These are phyloP conservation scores for Sus cebifrons DNA, from an alignment of 2,797 vertebrate genomes.

Conservation along the genomic window DNA sequence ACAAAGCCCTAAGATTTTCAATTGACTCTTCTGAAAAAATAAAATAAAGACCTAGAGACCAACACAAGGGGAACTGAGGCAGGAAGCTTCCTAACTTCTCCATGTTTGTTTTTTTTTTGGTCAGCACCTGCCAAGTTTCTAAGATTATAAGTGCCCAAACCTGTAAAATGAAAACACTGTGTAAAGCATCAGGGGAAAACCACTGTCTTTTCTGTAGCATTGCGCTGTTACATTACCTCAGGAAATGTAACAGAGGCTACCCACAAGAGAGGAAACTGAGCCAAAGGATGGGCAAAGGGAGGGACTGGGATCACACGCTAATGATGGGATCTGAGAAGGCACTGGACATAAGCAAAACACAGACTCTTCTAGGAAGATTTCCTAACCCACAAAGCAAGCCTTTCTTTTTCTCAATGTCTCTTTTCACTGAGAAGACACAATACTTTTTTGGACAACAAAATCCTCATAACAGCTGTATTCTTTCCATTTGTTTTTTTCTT, in stretches of 20 bases:
- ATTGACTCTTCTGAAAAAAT: slow-evolving; percentile 41
- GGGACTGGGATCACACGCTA: not conserved
- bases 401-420: not conserved
- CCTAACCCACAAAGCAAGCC: not conserved
- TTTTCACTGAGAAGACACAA: not conserved
- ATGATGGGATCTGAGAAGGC: not conserved
- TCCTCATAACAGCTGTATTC: not conserved
- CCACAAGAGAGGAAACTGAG: not conserved
- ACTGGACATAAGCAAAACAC: not conserved
- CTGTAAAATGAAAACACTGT: not conserved
- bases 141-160: not conserved
- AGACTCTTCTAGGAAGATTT: not conserved
- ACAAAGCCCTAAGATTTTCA: not conserved
- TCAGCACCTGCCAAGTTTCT: slow-evolving; percentile 24
- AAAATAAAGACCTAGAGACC: not conserved
- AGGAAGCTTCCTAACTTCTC: not conserved
- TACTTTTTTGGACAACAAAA: not conserved
- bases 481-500: not conserved
- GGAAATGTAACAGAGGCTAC: not conserved
- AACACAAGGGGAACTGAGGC: not conserved
- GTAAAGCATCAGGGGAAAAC: not conserved
- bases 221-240: not conserved
- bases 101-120: not conserved
- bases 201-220: not conserved
- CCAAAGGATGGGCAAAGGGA: not conserved